Evolutionary conservation across 1,140 invertebrate genomes (phyloP), one percentile per base, ranked within the genome.

Genomic region (Pseudomyrmex pallidus): DNA sequence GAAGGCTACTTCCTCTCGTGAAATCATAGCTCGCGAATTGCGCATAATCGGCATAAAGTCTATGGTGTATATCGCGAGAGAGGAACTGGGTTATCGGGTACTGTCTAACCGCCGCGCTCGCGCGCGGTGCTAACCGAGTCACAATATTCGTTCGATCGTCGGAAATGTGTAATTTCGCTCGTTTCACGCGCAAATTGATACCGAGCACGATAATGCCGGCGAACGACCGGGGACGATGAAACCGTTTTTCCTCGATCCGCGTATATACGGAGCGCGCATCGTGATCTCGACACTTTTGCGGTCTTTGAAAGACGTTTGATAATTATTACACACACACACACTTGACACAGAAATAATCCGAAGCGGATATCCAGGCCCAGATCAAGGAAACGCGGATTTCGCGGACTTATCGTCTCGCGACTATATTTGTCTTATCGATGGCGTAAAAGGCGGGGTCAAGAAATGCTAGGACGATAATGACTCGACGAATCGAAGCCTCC

Each of bases 11-110:
- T 70, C 64, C 44, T 70, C 20, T 70, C 20, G 20, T 25, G 44
- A 78, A 78, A 78, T 70, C 76, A 78, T 59, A 70, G 64, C 52
- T 57, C 54, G 64, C 63, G 74, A 78, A 46, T 78, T 64, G 35
- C 64, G 20, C 76, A 17, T 78, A 70, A 78, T 78, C 76, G 35
- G 64, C 44, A 48, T 57, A 78, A 78, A 78, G 52, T 78, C 74
- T 67, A 35, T 35, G 35, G 35, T 68, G 35, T 68, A 78, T 78
- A 64, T 17, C 20, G 13, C 13, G 35, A 17, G 44, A 61, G 56
- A n/a, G 13, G 44, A 86, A 84, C 56, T 84, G 35, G 83, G 74
- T 85, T 86, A 85, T 85, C 62, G 25, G 2, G 54, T n/a, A 72
- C 74, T 57, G 62, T 9, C 52, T 54, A 48, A 62, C 35, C 83